Evolutionary conservation across 2,797 vertebrate genomes (phyloP).

Genomic region (Sphenopsis melanotis): DNA sequence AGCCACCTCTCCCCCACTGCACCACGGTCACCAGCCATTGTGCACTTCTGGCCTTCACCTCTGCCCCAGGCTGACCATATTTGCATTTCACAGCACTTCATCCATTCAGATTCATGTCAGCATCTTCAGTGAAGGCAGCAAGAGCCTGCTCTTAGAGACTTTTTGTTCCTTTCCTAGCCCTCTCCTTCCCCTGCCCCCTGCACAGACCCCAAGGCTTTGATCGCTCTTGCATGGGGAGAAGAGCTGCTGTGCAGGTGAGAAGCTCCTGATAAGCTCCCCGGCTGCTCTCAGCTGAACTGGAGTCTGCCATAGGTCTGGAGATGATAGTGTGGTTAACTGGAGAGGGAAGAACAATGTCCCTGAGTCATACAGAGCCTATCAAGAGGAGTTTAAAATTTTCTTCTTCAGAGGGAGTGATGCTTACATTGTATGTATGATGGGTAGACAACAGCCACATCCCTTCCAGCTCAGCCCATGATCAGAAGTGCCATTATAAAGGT

Average conservation of each 20-base stretch:
- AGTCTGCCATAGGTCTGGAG: not conserved
- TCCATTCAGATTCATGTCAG: not conserved
- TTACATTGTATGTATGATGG: not conserved
- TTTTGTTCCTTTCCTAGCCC: not conserved
- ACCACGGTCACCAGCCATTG: rapidly evolving
- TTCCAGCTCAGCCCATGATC: not conserved
- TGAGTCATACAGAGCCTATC: not conserved
- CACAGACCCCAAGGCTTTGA: not conserved
- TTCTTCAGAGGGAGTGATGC: not conserved
- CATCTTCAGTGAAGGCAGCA: not conserved
- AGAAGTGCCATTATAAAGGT: not conserved
- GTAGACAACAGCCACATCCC: not conserved
- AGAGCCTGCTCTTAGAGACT: not conserved
- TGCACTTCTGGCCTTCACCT: not conserved
- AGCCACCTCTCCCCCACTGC: not conserved
- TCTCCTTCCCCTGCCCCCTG: not conserved
- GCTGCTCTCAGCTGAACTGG: not conserved
- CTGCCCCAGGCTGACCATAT: not conserved
- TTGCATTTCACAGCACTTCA: not conserved
- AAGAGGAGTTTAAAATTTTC: not conserved
- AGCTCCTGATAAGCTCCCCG: not conserved
- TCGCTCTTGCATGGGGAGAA: rapidly evolving
- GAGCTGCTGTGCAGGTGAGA: not conserved
- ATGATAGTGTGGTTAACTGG: not conserved
- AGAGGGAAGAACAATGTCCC: not conserved